phyloP scores from a whole-genome alignment of 1,140 invertebrate genomes.

The Subanguina moxae region DNA sequence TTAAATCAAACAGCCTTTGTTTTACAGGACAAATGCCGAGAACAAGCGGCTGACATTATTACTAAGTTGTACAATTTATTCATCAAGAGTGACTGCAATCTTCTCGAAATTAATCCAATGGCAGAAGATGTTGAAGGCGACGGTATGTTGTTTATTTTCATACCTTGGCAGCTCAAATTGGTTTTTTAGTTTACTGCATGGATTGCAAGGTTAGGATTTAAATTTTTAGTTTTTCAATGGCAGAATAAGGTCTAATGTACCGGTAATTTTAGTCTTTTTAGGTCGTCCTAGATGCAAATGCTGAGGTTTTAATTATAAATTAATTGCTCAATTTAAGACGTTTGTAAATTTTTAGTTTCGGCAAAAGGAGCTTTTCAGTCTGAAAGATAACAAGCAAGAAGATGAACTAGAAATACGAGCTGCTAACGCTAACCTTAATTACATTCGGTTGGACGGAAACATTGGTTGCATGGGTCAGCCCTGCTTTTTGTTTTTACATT shows the following conservation, averaged over 20 bases:
- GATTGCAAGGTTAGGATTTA: slow-evolving; percentile 72
- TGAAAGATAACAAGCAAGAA: slow-evolving; percentile 84
- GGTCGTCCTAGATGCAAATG: slow-evolving; percentile 84
- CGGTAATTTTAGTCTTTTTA: no score
- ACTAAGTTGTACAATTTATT: slow-evolving; percentile 83
- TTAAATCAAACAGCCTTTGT: neutral
- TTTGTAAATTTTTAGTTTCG: slow-evolving; percentile 65
- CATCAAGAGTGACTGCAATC: slow-evolving; percentile 79
- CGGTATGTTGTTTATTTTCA: slow-evolving; percentile 66
- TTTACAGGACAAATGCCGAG: slow-evolving; percentile 23
- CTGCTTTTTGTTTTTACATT: slow-evolving; percentile 42
- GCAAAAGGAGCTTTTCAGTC: slow-evolving; percentile 80
- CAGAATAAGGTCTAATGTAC: slow-evolving; percentile 55
- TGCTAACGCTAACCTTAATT: slow-evolving; percentile 85
- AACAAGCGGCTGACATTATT: slow-evolving; percentile 73
- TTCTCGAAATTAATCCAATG: slow-evolving; percentile 93
- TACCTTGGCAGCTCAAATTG: slow-evolving; percentile 53
- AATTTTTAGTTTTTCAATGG: no score
- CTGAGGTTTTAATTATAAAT: slow-evolving; percentile 63
- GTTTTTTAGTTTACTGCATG: slow-evolving; percentile 77
- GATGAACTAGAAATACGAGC: slow-evolving; percentile 89
- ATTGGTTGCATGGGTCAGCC: slow-evolving; percentile 62
- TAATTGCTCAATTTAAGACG: no score
- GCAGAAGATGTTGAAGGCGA: slow-evolving; percentile 78
- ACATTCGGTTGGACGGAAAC: slow-evolving; percentile 87